Evolutionary conservation across 2,888 invertebrate genomes (phyloP), one percentile per base, ranked within the genome.

Genomic region (Pharmacophagus antenor): DNA sequence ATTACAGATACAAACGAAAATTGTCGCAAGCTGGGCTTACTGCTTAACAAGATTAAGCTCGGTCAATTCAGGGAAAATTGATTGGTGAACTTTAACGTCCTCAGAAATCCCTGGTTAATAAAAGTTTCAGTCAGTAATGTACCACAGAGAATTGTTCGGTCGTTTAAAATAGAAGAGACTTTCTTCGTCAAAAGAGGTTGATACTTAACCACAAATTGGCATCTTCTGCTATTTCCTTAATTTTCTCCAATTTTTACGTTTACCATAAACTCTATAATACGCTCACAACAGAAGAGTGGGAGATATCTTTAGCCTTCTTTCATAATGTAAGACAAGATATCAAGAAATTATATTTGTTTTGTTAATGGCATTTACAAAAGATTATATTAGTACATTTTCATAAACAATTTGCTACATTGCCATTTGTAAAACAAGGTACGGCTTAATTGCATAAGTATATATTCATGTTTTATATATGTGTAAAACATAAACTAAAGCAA

Each of bases 61-160:
- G 54, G 22, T 25, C 20, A 54, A 22, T 54, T 54, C 18, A 54
- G 44, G 23, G 25, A 25, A 54, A 54, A 54, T 54, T 54, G 54
- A 46, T 54, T 44, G 44, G 42, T 44, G 54, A 54, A 54, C 54
- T 54, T 54, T 54, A 54, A 46, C 54, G 54, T 44, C 42, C 8
- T 42, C 17, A 42, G 42, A 42, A 42, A 42, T 42, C 42, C 42
- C 42, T 18, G 42, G 42, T 7, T 17, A 44, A n/a, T 18, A 15
- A 27, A 44, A 44, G 27, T 54, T 46, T 44, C 25, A 48, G 27
- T 54, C 54, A 25, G 1, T 25, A 54, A 25, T 54, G 44, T 54
- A 46, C 54, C 54, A 8, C 54, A 27, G 54, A 54, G 54, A 54
- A 44, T 54, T 54, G 27, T 44, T 25, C 42, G 22, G 25, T 25